These are phyloP conservation scores for Eudemis profundana DNA, from an alignment of 2,888 invertebrate species.

Conservation along the genomic window DNA sequence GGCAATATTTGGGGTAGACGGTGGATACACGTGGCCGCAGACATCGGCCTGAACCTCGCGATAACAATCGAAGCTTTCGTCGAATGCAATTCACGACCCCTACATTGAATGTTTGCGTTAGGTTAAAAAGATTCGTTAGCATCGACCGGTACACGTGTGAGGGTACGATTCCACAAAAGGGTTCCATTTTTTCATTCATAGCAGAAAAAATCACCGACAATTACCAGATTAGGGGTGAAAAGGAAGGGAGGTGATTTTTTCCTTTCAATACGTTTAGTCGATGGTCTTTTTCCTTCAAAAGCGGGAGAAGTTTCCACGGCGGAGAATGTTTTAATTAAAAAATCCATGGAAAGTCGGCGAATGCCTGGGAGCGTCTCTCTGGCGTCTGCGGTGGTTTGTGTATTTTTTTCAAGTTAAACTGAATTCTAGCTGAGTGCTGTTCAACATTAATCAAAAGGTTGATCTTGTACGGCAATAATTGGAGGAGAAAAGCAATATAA, in stretches of 20 bases:
- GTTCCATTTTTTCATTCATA: constrained; percentile 69
- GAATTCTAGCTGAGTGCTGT: constrained; percentile 50
- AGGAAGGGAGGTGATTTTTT: constrained; percentile 65
- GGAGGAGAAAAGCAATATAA: background rate
- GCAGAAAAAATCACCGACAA: constrained; percentile 72
- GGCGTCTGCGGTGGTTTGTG: constrained; percentile 57
- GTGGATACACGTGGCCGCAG: constrained; percentile 24
- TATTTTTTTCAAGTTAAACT: constrained; percentile 57
- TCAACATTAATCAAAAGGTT: constrained; percentile 59
- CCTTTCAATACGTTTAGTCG: constrained; percentile 60
- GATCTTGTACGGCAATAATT: constrained; percentile 17
- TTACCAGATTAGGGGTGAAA: constrained; percentile 79
- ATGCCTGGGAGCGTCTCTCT: constrained; percentile 49
- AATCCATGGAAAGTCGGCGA: constrained; percentile 56
- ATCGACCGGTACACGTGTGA: constrained; percentile 70
- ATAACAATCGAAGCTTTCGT: constrained; percentile 64
- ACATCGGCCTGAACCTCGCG: constrained; percentile 44
- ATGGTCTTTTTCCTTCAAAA: constrained; percentile 62
- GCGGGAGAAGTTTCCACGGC: constrained; percentile 56
- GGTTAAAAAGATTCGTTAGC: constrained; percentile 67
- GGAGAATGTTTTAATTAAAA: constrained; percentile 73
- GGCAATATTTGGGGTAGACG: constrained; percentile 5
- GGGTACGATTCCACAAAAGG: constrained; percentile 75
- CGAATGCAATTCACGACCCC: constrained; percentile 63
- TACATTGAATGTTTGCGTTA: constrained; percentile 63